Evolutionary conservation across 2,797 vertebrate species (phyloP), one percentile per base, ranked within the genome.

Genomic region (Poliocrania exsul): DNA sequence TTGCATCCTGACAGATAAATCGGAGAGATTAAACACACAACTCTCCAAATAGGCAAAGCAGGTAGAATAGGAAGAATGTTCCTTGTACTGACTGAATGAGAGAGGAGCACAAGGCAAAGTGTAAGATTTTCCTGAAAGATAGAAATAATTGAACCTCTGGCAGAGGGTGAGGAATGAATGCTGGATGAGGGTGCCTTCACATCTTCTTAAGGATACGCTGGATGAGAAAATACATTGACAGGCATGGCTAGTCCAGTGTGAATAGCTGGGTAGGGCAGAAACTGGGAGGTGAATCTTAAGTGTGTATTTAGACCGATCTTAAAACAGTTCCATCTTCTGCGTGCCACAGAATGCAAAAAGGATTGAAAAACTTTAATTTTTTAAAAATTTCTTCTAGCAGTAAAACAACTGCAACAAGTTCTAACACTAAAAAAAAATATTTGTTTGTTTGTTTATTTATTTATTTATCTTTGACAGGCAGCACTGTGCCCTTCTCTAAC

Each of bases 351-450:
- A 71, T 40, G 24, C 9, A 35, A 49, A 84, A 12, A 85, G 25
- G 29, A 73, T 33, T 66, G 31, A 69, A 88, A 60, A 3, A 84
- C 67, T 87, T 80, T 4, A 47, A 24, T 86, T 56, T 92, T 60
- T 26, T 75, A 8, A 16, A 42, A 38, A 57, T 90, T 92, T 90
- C 71, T 64, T 80, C 65, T 74, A 62, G 24, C 70, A 73, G 57
- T 57, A 61, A 88, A 62, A 62, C 44, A 73, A 78, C 56, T 74
- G 91, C 93, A 97, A 94, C 95, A 97, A 97, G 97, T 98, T 95
- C 81, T 88, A 70, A 42, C 33, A 53, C 87, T 78, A 91, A 84
- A 56, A 79, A 42, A 17, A 42, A 40, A 42, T 37, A 20, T 73
- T 2, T 72, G 9, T 66, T 28, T 79, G 46, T 57, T 72, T 69